Percentiles rank a stretch among this genome's conserved stretches.
Evolutionary conservation across 2,888 invertebrate genomes (phyloP).

Genomic region (Tyria jacobaeae): DNA sequence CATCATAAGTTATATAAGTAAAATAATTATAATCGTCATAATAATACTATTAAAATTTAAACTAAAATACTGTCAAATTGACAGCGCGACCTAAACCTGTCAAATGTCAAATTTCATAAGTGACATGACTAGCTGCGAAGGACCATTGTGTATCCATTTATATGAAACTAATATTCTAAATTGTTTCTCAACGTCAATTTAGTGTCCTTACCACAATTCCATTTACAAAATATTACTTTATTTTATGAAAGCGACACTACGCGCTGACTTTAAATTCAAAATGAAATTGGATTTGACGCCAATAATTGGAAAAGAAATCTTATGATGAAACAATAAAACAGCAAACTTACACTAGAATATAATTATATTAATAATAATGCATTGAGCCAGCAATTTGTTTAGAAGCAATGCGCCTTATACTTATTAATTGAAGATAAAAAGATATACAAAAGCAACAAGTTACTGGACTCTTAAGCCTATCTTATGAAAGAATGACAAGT

Average conservation of each 20-base stretch:
- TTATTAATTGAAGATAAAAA: slow-evolving; percentile 54
- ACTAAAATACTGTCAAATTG: slow-evolving; percentile 63
- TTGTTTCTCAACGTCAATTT: slow-evolving; percentile 36
- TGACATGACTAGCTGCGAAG: slow-evolving; percentile 82
- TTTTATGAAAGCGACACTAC: slow-evolving; percentile 31
- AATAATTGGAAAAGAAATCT: slow-evolving; percentile 31
- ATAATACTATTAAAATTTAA: slow-evolving; percentile 56
- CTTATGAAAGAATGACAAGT: slow-evolving; percentile 34
- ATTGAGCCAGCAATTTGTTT: slow-evolving; percentile 75
- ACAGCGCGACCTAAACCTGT: slow-evolving; percentile 50
- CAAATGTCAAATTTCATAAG: slow-evolving; percentile 66
- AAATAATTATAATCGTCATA: slow-evolving; percentile 65
- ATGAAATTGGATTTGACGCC: slow-evolving; percentile 41
- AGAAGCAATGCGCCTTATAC: slow-evolving; percentile 64
- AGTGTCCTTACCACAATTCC: slow-evolving; percentile 38
- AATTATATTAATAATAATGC: slow-evolving; percentile 62
- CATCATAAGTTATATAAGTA: slow-evolving; percentile 79
- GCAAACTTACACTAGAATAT: slow-evolving; percentile 54
- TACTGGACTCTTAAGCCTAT: slow-evolving; percentile 65
- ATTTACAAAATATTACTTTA: slow-evolving; percentile 20
- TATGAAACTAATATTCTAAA: slow-evolving; percentile 45
- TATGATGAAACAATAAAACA: slow-evolving; percentile 44
- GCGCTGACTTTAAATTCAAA: slow-evolving; percentile 37
- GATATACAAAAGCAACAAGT: slow-evolving; percentile 68
- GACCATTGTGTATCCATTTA: slow-evolving; percentile 53